phyloP scores from a whole-genome alignment of 2,888 invertebrate species.

The Drosophila robusta region DNA sequence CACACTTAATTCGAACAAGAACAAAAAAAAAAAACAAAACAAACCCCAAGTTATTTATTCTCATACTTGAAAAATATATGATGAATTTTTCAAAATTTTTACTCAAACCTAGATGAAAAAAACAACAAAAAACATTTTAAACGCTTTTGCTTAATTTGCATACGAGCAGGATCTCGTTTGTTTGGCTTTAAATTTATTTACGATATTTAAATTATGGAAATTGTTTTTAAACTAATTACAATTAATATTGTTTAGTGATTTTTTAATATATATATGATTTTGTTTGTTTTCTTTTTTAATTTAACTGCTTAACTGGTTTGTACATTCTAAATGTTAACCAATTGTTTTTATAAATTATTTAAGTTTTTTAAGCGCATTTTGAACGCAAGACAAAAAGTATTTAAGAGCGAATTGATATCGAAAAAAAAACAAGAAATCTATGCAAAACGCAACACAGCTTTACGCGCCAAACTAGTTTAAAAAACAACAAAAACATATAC shows the following conservation, averaged over 20 bases:
- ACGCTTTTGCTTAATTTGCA: constrained; percentile 71
- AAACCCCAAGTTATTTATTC: constrained; percentile 66
- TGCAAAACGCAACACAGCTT: constrained; percentile 77
- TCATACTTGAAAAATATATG: constrained; percentile 48
- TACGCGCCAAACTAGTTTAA: constrained; percentile 79
- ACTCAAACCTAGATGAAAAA: constrained; percentile 42
- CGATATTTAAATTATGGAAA: constrained; percentile 45
- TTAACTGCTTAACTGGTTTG: constrained; percentile 56
- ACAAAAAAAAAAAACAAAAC: constrained; percentile 32
- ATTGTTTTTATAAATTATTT: constrained; percentile 71
- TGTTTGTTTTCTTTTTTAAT: constrained; percentile 37
- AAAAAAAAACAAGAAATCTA: constrained; percentile 44
- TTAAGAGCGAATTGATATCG: constrained; percentile 67
- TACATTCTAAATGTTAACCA: constrained; percentile 74
- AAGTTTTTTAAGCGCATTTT: constrained; percentile 70
- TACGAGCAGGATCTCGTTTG: constrained; percentile 84
- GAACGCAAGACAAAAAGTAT: constrained; percentile 72
- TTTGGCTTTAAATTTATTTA: constrained; percentile 81
- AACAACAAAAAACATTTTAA: constrained; percentile 18
- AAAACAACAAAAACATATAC: constrained; percentile 60
- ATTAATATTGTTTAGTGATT: constrained; percentile 50
- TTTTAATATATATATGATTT: constrained; percentile 20
- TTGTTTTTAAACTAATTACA: constrained; percentile 63
- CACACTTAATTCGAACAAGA: constrained; percentile 57
- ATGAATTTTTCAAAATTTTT: constrained; percentile 59